A percentile compares a stretch with the other conserved stretches of the same genome.
Evolutionary conservation across 2,113 vertebrate species (phyloP).

Genomic region (Tringa solitaria): DNA sequence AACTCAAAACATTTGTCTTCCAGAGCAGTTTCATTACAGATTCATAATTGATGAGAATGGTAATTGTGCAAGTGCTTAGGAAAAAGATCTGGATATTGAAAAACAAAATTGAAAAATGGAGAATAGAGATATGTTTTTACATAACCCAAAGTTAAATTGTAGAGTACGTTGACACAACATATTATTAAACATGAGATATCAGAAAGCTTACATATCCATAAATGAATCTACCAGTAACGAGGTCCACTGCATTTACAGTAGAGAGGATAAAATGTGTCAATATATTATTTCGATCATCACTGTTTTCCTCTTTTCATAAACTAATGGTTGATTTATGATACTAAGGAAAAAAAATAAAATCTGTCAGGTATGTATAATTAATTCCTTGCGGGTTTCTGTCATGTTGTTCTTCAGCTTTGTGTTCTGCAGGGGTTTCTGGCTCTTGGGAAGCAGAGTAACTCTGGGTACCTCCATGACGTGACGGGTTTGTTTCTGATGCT

Average conservation of each 20-base stretch:
- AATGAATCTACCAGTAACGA: background rate
- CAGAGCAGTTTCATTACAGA: background rate
- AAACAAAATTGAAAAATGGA: background rate
- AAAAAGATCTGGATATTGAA: background rate
- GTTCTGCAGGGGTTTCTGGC: background rate
- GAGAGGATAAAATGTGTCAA: background rate
- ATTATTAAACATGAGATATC: background rate
- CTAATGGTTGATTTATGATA: background rate
- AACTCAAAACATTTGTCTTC: background rate
- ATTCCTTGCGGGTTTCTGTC: background rate
- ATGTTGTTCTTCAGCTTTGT: background rate
- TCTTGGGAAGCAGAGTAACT: background rate
- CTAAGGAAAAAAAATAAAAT: background rate
- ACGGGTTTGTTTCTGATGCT: background rate
- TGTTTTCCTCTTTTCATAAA: background rate
- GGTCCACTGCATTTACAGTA: background rate
- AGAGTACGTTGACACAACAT: background rate
- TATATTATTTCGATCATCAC: background rate
- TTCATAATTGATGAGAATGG: background rate
- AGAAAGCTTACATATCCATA: background rate
- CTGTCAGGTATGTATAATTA: background rate
- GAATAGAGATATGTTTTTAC: background rate
- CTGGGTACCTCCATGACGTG: fast-evolving
- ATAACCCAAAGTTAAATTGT: background rate
- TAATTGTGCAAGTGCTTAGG: background rate